Evolutionary conservation across 2,113 vertebrate species (phyloP).

Genomic region (Tetrax tetrax): DNA sequence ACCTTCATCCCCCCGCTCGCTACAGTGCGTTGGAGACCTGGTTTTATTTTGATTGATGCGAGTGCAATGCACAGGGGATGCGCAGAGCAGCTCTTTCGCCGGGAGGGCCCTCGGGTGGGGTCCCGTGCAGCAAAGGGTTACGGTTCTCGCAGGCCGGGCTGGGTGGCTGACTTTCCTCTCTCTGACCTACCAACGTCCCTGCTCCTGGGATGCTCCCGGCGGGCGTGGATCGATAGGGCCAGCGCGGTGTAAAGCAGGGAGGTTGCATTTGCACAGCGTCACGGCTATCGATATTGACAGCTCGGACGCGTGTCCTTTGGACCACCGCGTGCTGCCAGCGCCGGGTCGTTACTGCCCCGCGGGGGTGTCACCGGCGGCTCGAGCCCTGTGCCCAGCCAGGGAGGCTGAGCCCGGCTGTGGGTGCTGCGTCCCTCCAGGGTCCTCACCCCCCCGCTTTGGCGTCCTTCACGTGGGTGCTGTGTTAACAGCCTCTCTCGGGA

Average conservation of each 20-base stretch:
- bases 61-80: not conserved
- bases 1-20: not conserved
- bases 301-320: not conserved
- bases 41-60: not conserved
- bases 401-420: not conserved
- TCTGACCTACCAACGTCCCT: not conserved
- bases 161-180: not conserved
- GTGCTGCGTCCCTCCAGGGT: not conserved
- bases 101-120: not conserved
- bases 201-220: not conserved
- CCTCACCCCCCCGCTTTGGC: accelerated
- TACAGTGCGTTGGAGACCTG: not conserved
- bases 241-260: not conserved
- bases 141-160: not conserved
- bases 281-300: not conserved
- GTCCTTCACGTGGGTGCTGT: accelerated
- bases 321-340: not conserved
- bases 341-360: not conserved
- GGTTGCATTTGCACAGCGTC: not conserved
- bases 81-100: not conserved
- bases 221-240: not conserved
- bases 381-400: accelerated
- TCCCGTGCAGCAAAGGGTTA: not conserved
- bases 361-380: accelerated
- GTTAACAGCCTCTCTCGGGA: accelerated